Base-by-base conservation (phyloP, 2,888 invertebrate species). In the Baronia brevicornis region DNA sequence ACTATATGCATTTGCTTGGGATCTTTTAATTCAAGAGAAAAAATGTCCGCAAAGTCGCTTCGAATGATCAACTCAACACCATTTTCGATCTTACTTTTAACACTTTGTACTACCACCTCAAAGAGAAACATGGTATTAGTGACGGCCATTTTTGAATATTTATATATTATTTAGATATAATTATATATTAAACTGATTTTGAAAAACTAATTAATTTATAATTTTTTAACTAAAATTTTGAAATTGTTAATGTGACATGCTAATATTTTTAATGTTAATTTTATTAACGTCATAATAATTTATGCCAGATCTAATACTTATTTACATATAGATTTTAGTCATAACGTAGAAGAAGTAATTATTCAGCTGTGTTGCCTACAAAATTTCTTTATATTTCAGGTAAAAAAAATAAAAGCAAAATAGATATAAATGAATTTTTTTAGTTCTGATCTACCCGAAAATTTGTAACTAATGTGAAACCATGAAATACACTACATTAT, bases 1-100 rank as follows among this genome's bases (percentile, higher is more conserved):
- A 69, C 63, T 36, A 82, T 78, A 24, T 78, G 64, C 74, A 82
- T 67, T 45, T 70, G 68, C 42, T 82, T 84, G 3, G 84, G 82
- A 51, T 82, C 82, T 51, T 67, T 79, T 8, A 82, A 43, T 43
- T 80, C 80, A 6, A 82, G 51, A 3, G 84, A 79, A 43, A 84
- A 82, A 45, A 84, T 60, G 41, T 82, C 72, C 3, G 67, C 74
- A 36, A 84, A 84, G 34, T 82, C 80, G 47, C 71, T 70, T 45
- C 56, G 66, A 38, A 84, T 75, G 3, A 78, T 59, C 24, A 82
- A 54, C 13, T 50, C 44, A 7, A 28, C 32, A 5, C 71, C 57
- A 38, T 66, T 75, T 28, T 70, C 64, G 1, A 71, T 64, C 39
- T 68, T 43, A 46, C 65, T 74, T 30, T 64, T 62, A 1, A 82